Evolutionary conservation across 53 echinoderm and acorn worm species (phyloP).

Genomic region (Arbacia lixula): DNA sequence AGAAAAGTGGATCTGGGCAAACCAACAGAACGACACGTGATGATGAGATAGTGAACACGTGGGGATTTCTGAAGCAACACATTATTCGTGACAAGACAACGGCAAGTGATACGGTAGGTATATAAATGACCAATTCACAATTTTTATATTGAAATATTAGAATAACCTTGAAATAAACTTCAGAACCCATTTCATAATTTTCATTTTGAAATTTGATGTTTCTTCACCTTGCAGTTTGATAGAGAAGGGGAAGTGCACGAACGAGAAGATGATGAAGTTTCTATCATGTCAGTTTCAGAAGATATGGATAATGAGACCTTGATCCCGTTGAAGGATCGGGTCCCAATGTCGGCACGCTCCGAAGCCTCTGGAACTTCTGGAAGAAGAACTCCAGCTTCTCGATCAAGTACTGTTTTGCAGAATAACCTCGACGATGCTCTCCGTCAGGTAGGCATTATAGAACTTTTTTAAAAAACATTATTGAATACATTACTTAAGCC

Average conservation of each 20-base stretch:
- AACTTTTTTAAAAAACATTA: constrained; percentile 5
- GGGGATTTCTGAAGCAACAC: constrained; percentile 25
- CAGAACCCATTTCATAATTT: constrained; percentile 22
- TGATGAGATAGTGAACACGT: constrained; percentile 24
- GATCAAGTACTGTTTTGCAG: constrained; percentile 26
- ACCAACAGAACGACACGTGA: constrained; percentile 26
- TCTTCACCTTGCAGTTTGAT: constrained; percentile 26
- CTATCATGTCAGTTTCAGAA: constrained; percentile 26
- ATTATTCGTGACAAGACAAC: constrained; percentile 12
- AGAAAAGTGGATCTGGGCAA: constrained; percentile 35
- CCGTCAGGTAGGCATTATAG: constrained; percentile 27
- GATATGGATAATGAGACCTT: constrained; percentile 26
- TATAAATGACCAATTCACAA: constrained; percentile 23
- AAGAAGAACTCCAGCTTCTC: constrained; percentile 14
- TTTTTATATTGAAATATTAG: constrained; percentile 22
- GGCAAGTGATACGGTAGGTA: constrained; percentile 27
- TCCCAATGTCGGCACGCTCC: constrained; percentile 22
- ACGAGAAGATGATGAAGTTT: constrained; percentile 26
- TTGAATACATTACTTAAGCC: constrained; percentile 22
- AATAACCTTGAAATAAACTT: constrained; percentile 20
- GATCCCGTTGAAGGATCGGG: constrained; percentile 24
- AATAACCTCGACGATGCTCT: constrained; percentile 26
- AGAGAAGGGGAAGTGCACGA: constrained; percentile 27
- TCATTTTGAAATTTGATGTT: constrained; percentile 6
- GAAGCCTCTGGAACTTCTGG: constrained; percentile 27